Conservation (phyloP, 1,140 invertebrate species). For the Cecropterus lyciades region DNA sequence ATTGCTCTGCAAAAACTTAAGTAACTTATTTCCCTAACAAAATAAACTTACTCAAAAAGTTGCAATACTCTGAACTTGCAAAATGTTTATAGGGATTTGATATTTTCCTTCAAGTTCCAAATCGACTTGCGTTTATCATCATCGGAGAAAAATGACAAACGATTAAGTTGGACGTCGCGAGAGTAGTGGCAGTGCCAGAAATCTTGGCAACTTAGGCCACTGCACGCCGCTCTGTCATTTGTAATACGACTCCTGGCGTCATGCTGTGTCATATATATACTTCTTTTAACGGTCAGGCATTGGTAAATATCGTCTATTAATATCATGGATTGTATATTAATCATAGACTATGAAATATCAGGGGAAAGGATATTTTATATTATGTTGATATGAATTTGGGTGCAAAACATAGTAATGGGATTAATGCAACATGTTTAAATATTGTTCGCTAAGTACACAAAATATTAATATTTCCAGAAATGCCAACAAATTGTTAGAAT, state of each 20-base stretch:
- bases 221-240: conserved; percentile 46
- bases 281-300: not conserved
- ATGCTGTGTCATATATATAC: conserved; percentile 36
- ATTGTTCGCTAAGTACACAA: too few species aligned
- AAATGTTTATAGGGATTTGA: not conserved
- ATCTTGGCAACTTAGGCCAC: conserved; percentile 50
- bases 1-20: too few species aligned
- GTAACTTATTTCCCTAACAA: too few species aligned
- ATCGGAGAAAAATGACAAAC: conserved; percentile 18
- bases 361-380: too few species aligned
- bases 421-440: too few species aligned
- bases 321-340: not conserved
- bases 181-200: conserved; percentile 30
- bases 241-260: conserved; percentile 38
- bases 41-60: too few species aligned
- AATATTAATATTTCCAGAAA: too few species aligned
- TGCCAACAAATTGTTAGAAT: not conserved
- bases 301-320: conserved; percentile 6
- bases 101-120: not conserved
- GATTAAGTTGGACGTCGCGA: conserved; percentile 11
- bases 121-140: conserved; percentile 6
- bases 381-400: too few species aligned
- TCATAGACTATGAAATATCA: too few species aligned
- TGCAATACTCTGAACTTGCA: not conserved
- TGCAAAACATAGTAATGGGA: too few species aligned